phyloP scores from a whole-genome alignment of 2,888 invertebrate species.

The Temnothorax ravouxi region DNA sequence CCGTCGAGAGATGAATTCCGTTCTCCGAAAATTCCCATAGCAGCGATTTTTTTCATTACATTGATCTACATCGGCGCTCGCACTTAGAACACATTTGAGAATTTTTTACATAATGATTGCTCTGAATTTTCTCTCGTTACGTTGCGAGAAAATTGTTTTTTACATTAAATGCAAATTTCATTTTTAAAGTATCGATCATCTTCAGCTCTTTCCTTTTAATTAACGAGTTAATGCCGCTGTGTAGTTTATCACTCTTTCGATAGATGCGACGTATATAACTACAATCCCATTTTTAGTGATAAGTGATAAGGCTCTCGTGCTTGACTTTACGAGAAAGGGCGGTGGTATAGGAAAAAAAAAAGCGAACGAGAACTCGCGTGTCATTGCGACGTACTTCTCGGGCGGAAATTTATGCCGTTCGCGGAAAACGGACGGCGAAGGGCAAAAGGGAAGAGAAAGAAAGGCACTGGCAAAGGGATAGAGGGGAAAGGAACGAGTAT shows the following conservation, averaged over 20 bases:
- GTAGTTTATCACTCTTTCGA: neutral
- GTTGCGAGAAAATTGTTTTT: neutral
- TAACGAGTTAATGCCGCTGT: neutral
- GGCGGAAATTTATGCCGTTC: constrained; percentile 70
- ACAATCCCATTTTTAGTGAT: neutral
- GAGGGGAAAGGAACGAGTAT: neutral
- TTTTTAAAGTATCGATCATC: neutral
- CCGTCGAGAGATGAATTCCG: neutral
- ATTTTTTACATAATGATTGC: neutral
- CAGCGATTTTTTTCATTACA: neutral
- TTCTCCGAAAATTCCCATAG: neutral
- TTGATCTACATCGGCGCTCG: neutral
- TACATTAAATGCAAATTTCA: neutral
- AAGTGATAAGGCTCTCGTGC: constrained; percentile 16
- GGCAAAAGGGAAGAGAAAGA: constrained; percentile 4
- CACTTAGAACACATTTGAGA: neutral
- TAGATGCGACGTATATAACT: constrained; percentile 11
- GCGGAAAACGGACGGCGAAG: constrained; percentile 55
- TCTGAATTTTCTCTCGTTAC: neutral
- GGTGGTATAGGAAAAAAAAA: constrained; percentile 42
- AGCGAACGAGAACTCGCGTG: constrained; percentile 73
- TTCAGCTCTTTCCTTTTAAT: neutral
- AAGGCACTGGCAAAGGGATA: neutral
- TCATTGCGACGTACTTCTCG: constrained; percentile 71
- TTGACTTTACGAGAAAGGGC: neutral